These are phyloP conservation scores for Tridacna gigas DNA, from an alignment of 2,888 invertebrate species.

Conservation along the genomic window DNA sequence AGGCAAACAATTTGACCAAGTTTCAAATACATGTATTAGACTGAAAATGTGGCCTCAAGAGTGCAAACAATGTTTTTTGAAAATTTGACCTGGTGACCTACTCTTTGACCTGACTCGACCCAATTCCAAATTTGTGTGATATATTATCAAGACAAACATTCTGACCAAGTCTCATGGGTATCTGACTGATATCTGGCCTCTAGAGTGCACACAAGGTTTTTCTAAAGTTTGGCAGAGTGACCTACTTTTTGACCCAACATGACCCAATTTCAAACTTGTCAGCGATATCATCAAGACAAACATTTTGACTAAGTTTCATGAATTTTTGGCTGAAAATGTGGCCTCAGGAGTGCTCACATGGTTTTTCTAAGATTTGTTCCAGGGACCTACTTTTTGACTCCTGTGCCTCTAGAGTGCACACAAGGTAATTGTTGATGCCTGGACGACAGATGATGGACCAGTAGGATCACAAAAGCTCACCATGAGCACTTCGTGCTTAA, in stretches of 20 bases:
- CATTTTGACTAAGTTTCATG: not conserved
- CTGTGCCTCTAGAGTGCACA: not conserved
- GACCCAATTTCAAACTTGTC: not conserved
- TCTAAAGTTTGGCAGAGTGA: not conserved
- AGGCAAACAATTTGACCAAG: not conserved
- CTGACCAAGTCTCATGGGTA: not conserved
- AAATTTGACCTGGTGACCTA: not conserved
- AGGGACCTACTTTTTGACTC: not conserved
- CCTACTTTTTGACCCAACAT: conserved; percentile 1
- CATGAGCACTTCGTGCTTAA: not conserved
- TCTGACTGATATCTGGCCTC: not conserved
- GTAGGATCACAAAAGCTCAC: not conserved
- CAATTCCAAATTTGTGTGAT: not conserved
- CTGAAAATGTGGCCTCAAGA: not conserved
- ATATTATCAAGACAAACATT: not conserved
- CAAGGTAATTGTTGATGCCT: not conserved
- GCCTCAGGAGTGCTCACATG: not conserved
- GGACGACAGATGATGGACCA: not conserved
- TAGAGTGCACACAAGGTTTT: not conserved
- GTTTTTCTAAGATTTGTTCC: not conserved
- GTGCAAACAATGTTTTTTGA: not conserved
- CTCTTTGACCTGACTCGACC: not conserved
- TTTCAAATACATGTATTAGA: not conserved
- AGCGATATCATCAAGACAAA: not conserved
- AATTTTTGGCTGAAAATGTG: not conserved